These are phyloP conservation scores for Zhuqinia jingwanae DNA, from an alignment of 2,888 invertebrate species.

Conservation along the genomic window DNA sequence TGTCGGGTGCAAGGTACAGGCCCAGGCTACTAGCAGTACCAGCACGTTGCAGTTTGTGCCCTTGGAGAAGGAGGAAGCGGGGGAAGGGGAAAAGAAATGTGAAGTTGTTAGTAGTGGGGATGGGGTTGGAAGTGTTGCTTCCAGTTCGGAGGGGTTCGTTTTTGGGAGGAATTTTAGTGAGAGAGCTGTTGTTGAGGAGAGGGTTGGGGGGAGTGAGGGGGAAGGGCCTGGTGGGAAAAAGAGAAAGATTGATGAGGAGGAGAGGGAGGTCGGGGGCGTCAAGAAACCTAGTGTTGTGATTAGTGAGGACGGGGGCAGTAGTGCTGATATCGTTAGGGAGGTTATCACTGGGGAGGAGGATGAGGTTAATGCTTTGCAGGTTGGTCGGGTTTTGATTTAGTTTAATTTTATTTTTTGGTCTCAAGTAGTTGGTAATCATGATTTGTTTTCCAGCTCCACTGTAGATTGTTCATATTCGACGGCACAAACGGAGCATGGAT, in stretches of 20 bases:
- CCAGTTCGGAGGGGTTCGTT: slow-evolving; percentile 56
- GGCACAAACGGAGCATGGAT: slow-evolving; percentile 88
- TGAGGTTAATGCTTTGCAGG: slow-evolving; percentile 93
- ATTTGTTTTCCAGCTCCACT: slow-evolving; percentile 83
- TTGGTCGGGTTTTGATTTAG: slow-evolving; percentile 80
- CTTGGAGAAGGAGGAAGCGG: background rate
- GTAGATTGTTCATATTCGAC: slow-evolving; percentile 95
- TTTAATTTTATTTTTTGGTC: slow-evolving; percentile 56
- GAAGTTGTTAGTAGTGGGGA: too few species aligned
- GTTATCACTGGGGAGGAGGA: slow-evolving; percentile 95
- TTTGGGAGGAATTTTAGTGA: background rate
- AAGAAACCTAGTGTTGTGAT: background rate
- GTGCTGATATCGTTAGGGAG: slow-evolving; percentile 32
- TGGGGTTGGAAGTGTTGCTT: too few species aligned
- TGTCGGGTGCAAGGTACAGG: too few species aligned
- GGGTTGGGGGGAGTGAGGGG: background rate
- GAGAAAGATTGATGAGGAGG: slow-evolving; percentile 67
- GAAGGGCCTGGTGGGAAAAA: too few species aligned
- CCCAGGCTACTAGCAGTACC: too few species aligned
- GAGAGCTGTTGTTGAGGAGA: background rate
- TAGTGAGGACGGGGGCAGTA: background rate
- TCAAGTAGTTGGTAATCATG: background rate
- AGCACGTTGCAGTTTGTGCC: background rate
- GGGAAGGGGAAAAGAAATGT: too few species aligned
- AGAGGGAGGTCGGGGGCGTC: background rate